Percentiles rank a stretch among this genome's conserved stretches.
Evolutionary conservation across 2,888 invertebrate genomes (phyloP).

Genomic region (Acleris holmiana): DNA sequence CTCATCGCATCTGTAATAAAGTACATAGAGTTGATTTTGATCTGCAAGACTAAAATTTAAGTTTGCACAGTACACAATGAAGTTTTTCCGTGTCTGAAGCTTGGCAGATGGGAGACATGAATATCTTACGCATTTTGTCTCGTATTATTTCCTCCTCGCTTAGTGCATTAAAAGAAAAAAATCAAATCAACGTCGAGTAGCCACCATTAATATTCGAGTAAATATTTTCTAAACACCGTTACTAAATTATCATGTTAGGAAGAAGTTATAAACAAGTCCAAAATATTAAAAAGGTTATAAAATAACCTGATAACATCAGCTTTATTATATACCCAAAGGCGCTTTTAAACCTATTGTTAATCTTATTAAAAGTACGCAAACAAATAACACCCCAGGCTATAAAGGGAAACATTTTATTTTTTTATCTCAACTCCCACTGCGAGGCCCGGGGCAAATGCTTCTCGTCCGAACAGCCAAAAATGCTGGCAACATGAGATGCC

Average conservation of each 20-base stretch:
- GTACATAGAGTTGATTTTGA: conserved; percentile 3
- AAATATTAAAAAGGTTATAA: background rate
- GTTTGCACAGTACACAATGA: conserved; percentile 30
- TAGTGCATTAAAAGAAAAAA: conserved; percentile 26
- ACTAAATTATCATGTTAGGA: background rate
- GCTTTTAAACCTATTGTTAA: conserved; percentile 7
- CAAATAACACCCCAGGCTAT: conserved; percentile 28
- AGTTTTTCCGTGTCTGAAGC: conserved; percentile 45
- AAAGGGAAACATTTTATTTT: conserved; percentile 24
- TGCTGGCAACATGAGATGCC: conserved; percentile 51
- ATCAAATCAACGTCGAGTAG: background rate
- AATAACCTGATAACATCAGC: background rate
- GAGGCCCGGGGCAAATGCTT: conserved; percentile 27
- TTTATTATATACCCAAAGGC: background rate
- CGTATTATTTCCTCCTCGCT: conserved; percentile 40
- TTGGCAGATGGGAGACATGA: conserved; percentile 48
- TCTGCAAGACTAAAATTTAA: background rate
- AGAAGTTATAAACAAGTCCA: background rate
- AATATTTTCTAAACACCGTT: background rate
- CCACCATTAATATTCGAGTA: background rate
- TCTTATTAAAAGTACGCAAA: conserved; percentile 17
- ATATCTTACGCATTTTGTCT: conserved; percentile 47
- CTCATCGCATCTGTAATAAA: background rate
- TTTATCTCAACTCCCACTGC: conserved; percentile 32
- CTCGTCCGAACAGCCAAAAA: conserved; percentile 34